These are phyloP conservation scores for Stomorhina lunata DNA, from an alignment of 2,888 invertebrate genomes.

Conservation along the genomic window DNA sequence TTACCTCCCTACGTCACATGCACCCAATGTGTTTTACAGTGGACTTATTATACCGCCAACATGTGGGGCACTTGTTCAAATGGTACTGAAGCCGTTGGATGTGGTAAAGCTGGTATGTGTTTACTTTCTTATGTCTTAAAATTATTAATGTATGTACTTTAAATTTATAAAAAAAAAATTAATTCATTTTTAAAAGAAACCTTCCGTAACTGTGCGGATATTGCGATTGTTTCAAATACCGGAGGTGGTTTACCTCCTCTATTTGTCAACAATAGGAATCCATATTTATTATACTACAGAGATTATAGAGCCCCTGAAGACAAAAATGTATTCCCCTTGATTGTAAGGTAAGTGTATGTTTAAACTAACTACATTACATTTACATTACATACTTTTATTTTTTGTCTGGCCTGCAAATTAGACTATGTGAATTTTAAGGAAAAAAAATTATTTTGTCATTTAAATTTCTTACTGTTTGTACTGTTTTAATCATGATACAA, in stretches of 20 bases:
- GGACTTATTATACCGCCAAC: conserved; percentile 93
- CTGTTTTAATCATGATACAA: too few species aligned
- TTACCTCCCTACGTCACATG: conserved; percentile 92
- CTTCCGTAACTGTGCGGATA: conserved; percentile 94
- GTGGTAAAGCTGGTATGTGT: conserved; percentile 86
- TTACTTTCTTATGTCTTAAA: too few species aligned
- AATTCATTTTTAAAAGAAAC: conserved; percentile 82
- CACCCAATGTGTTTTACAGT: conserved; percentile 94
- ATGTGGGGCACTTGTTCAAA: conserved; percentile 95
- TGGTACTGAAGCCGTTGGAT: conserved; percentile 92
- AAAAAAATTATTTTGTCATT: too few species aligned
- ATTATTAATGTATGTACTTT: too few species aligned
- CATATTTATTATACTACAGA: conserved; percentile 88
- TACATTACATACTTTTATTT: too few species aligned
- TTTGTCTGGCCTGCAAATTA: too few species aligned
- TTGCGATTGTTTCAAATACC: conserved; percentile 89
- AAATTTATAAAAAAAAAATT: too few species aligned
- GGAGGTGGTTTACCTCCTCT: conserved; percentile 87
- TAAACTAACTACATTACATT: neutral
- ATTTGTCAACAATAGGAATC: conserved; percentile 85
- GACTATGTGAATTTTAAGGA: too few species aligned
- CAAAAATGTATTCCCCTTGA: conserved; percentile 86
- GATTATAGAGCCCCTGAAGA: conserved; percentile 84
- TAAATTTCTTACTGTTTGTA: too few species aligned
- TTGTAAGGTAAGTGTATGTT: conserved; percentile 84